Evolutionary conservation across 2,888 invertebrate species (phyloP), one percentile per base, ranked within the genome.

Genomic region (Sarcophaga variegata): DNA sequence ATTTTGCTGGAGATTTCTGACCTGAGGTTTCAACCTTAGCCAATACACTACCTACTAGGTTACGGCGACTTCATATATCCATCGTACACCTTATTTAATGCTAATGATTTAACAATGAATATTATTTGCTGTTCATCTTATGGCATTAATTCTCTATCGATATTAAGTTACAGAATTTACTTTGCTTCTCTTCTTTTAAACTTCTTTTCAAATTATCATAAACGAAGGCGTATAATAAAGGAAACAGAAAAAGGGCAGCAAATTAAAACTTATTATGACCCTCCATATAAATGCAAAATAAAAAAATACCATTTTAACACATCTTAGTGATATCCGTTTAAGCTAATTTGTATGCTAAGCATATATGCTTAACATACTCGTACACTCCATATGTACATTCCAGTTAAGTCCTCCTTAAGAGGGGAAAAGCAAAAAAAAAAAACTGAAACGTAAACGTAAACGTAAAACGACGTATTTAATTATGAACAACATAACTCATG

Each of bases 341-440:
- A 83, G 72, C 84, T 85, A 88, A 86, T 87, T 89, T 86, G 78
- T 88, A 89, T 88, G 88, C 80, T 81, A 78, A 86, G 75, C 85
- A 54, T 63, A 81, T 67, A 74, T 75, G 78, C 71, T 80, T 77
- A 72, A 69, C 71, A 77, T 72, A 22, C 22, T 22, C 22, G 81
- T n/a, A 74, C 49, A 74, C 49, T 64, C 3, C 70, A 62, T 60
- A 14, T 4, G 6, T 37, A n/a, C 22, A 71, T 67, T 66, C 47
- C 27, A 75, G 47, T 20, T 64, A 82, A 82, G 75, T 70, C 66
- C 75, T 63, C 49, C 2, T 66, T 49, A 49, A 70, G 20, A 74
- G 47, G 12, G 47, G 20, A 63, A 37, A 78, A 27, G 37, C 3
- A 27, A 27, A 10, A 17, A 67, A 10, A 74, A 64, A 11, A 66